phyloP scores from a whole-genome alignment of 2,797 vertebrate species.

The Remorina albescens region DNA sequence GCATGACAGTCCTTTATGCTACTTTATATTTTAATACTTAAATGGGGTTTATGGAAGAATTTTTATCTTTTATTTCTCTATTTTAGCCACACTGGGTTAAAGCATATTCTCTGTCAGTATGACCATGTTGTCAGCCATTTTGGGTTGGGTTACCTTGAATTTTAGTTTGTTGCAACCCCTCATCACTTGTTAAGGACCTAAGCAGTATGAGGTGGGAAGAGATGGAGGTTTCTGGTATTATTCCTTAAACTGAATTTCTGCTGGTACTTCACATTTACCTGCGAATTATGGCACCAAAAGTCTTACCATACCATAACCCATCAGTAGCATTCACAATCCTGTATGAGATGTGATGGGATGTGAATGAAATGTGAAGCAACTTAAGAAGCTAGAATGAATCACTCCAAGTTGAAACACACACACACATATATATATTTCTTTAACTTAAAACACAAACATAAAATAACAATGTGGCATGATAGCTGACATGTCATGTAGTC shows the following conservation, averaged over 20 bases:
- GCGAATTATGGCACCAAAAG: not conserved
- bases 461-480: not conserved
- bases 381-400: not conserved
- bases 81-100: not conserved
- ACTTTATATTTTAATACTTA: not conserved
- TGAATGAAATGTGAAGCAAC: too few relatives aligned
- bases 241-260: not conserved
- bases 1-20: not conserved
- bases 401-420: too few relatives aligned
- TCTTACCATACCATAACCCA: not conserved
- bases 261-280: not conserved
- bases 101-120: not conserved
- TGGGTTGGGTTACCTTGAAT: not conserved
- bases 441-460: conserved; percentile 9
- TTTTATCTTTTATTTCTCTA: not conserved
- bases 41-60: not conserved
- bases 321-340: not conserved
- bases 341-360: too few relatives aligned
- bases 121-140: not conserved
- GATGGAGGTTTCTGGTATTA: not conserved
- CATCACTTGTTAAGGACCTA: not conserved
- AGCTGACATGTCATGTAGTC: not conserved
- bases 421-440: too few relatives aligned
- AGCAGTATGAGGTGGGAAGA: not conserved
- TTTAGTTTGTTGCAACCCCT: not conserved